A percentile compares a stretch with the other conserved stretches of the same genome.
phyloP scores from a whole-genome alignment of 2,113 vertebrate species.

The Crotalus horridus region DNA sequence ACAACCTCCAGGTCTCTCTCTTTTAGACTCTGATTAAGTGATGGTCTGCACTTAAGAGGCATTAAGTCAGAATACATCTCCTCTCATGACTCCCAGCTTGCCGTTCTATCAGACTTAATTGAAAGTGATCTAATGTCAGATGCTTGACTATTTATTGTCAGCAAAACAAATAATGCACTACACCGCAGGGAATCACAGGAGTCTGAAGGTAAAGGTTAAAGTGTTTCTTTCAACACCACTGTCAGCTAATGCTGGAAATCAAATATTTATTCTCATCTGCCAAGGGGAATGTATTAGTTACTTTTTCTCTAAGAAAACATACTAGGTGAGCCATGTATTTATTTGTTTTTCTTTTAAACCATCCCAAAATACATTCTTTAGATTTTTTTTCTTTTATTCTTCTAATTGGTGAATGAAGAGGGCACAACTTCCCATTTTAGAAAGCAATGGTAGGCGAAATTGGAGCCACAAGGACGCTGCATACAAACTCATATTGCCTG shows the following conservation, averaged over 20 bases:
- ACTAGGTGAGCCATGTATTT: neutral
- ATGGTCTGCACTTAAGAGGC: constrained; percentile 28
- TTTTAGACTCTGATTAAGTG: constrained; percentile 30
- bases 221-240: constrained; percentile 22
- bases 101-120: constrained; percentile 55
- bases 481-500: neutral
- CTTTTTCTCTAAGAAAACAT: constrained; percentile 8
- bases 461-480: neutral
- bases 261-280: constrained; percentile 49
- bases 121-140: constrained; percentile 66
- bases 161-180: constrained; percentile 54
- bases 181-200: constrained; percentile 30
- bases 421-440: neutral
- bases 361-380: constrained; percentile 1
- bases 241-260: constrained; percentile 13
- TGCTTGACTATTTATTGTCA: constrained; percentile 59
- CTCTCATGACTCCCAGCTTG: constrained; percentile 53
- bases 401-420: neutral
- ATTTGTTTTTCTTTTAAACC: neutral
- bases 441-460: neutral
- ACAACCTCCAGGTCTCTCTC: constrained; percentile 6
- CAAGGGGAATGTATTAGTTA: constrained; percentile 16
- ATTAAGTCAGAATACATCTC: constrained; percentile 51
- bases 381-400: neutral
- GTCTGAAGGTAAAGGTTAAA: constrained; percentile 39